These are phyloP conservation scores for Patagioenas fasciata DNA, from an alignment of 2,113 vertebrate genomes.

Conservation along the genomic window DNA sequence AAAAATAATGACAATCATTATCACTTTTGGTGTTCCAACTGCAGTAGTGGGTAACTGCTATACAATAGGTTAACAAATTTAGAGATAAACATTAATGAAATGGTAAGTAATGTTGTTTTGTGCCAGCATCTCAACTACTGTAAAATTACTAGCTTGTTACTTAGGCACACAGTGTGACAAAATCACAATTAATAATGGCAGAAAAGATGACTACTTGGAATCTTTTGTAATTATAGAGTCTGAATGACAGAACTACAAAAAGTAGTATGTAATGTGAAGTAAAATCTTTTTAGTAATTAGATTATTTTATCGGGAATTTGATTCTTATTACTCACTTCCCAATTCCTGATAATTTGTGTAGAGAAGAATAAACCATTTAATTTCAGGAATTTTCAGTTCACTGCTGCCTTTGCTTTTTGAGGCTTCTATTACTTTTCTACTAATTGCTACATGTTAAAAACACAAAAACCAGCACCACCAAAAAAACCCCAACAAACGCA, in stretches of 20 bases:
- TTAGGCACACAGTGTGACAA: background rate
- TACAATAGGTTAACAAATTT: background rate
- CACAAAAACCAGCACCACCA: background rate
- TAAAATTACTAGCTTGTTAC: background rate
- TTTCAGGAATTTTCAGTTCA: background rate
- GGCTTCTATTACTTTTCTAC: background rate
- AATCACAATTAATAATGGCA: background rate
- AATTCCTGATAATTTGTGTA: background rate
- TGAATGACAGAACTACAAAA: background rate
- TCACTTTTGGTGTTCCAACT: background rate
- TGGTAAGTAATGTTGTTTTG: background rate
- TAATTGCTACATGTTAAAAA: background rate
- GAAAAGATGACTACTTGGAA: background rate
- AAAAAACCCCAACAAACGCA: rapidly evolving
- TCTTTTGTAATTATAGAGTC: background rate
- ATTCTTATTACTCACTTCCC: background rate
- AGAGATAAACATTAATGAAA: background rate
- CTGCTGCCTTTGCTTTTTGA: background rate
- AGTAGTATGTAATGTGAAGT: background rate
- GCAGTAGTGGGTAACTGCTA: background rate
- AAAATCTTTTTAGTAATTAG: background rate
- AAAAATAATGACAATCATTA: background rate
- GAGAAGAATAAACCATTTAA: background rate
- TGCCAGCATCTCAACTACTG: background rate
- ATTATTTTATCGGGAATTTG: background rate